Conservation (phyloP, 2,888 invertebrate species). For the Eupsilia transversa region DNA sequence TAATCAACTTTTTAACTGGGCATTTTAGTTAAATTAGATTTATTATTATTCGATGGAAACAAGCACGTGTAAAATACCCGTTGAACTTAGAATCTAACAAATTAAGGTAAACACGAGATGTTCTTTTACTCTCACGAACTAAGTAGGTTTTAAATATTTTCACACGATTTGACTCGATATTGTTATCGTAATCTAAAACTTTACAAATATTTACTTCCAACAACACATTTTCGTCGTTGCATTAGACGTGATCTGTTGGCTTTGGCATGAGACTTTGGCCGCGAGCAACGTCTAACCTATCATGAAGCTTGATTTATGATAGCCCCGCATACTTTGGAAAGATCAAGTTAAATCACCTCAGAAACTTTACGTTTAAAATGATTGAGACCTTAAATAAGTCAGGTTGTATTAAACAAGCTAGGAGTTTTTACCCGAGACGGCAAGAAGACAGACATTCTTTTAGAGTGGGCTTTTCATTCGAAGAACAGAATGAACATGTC, state of each 20-base stretch:
- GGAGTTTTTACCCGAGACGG: no score
- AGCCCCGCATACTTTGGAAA: conserved; percentile 6
- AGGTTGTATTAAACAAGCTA: no score
- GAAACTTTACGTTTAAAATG: conserved; percentile 2
- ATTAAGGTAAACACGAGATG: not conserved
- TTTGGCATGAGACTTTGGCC: conserved; percentile 6
- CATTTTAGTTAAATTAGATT: not conserved
- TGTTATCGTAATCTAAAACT: not conserved
- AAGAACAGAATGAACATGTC: no score
- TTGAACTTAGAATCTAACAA: not conserved
- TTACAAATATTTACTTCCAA: not conserved
- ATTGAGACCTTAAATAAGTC: not conserved
- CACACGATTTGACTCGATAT: not conserved
- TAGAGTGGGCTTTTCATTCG: no score
- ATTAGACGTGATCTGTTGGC: not conserved
- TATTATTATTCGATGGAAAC: not conserved
- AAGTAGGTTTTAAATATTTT: not conserved
- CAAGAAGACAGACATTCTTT: no score
- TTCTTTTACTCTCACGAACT: not conserved
- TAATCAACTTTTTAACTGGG: not conserved
- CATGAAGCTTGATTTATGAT: conserved; percentile 19
- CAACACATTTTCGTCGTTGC: not conserved
- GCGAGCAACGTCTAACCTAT: conserved; percentile 11
- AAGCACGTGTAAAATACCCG: no score
- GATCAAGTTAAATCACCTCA: not conserved